Evolutionary conservation across 2,888 invertebrate genomes (phyloP).

Genomic region (Bellardia bayeri): DNA sequence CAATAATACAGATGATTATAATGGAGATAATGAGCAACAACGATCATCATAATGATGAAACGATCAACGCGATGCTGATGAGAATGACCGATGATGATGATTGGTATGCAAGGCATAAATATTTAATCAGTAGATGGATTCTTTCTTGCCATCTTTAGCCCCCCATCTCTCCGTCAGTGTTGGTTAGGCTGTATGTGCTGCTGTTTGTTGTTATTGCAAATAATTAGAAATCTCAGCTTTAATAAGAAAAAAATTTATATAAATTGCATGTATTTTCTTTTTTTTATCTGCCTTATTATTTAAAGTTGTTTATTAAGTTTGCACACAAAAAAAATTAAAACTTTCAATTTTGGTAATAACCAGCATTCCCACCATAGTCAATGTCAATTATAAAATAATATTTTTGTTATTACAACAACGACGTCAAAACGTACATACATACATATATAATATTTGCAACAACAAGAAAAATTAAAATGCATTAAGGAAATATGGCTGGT

Average conservation of each 20-base stretch:
- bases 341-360: constrained; percentile 70
- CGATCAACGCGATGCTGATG: constrained; percentile 45
- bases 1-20: constrained; percentile 57
- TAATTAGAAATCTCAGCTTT: constrained; percentile 68
- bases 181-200: not conserved
- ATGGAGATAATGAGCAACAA: constrained; percentile 31
- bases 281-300: constrained; percentile 12
- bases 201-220: constrained; percentile 23
- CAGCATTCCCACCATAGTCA: constrained; percentile 72
- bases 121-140: constrained; percentile 60
- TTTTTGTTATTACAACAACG: constrained; percentile 63
- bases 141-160: not conserved
- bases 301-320: constrained; percentile 42
- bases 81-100: constrained; percentile 50
- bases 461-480: constrained; percentile 28
- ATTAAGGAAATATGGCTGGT: constrained; percentile 13
- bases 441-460: not conserved
- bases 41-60: constrained; percentile 21
- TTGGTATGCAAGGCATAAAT: constrained; percentile 64
- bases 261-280: constrained; percentile 3
- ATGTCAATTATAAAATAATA: constrained; percentile 74
- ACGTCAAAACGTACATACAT: constrained; percentile 17
- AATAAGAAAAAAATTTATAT: constrained; percentile 16
- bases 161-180: not conserved
- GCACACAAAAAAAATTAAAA: constrained; percentile 6